Evolutionary conservation across 2,888 invertebrate species (phyloP).

Genomic region (Troides helena): DNA sequence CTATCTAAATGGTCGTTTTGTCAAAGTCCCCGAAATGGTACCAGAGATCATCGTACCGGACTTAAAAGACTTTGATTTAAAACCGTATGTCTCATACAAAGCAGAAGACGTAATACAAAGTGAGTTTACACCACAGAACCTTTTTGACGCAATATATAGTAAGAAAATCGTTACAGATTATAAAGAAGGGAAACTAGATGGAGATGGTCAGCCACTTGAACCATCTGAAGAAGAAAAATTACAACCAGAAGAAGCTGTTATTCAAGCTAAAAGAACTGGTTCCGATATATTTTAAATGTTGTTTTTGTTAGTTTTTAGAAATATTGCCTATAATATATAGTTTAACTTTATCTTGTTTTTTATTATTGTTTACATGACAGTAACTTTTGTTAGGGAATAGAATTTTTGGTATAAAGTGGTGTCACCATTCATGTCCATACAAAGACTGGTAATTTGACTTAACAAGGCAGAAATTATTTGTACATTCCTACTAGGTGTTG

Average conservation of each 20-base stretch:
- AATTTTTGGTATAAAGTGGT: too few relatives aligned
- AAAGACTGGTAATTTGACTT: too few relatives aligned
- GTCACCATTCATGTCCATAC: too few relatives aligned
- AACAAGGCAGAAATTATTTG: too few relatives aligned
- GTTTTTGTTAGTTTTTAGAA: slow-evolving; percentile 20
- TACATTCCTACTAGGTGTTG: too few relatives aligned
- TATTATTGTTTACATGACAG: neutral
- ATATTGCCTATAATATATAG: slow-evolving; percentile 6
- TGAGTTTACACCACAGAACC: slow-evolving; percentile 90
- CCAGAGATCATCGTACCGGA: slow-evolving; percentile 96
- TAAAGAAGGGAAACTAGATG: slow-evolving; percentile 84
- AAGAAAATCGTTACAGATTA: slow-evolving; percentile 89
- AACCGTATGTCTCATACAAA: slow-evolving; percentile 96
- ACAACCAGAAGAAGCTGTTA: slow-evolving; percentile 85
- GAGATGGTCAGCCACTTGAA: slow-evolving; percentile 83
- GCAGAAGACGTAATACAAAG: slow-evolving; percentile 86
- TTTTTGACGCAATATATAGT: slow-evolving; percentile 90
- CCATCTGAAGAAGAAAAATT: slow-evolving; percentile 87
- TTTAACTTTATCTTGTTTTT: neutral
- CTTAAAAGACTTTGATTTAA: slow-evolving; percentile 89
- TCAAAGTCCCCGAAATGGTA: slow-evolving; percentile 90
- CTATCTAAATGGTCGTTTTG: slow-evolving; percentile 75
- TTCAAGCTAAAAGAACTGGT: slow-evolving; percentile 86
- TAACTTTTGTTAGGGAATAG: too few relatives aligned
- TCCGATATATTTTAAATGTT: slow-evolving; percentile 85